phyloP scores from a whole-genome alignment of 2,113 vertebrate genomes.

The Rhombomys opimus region DNA sequence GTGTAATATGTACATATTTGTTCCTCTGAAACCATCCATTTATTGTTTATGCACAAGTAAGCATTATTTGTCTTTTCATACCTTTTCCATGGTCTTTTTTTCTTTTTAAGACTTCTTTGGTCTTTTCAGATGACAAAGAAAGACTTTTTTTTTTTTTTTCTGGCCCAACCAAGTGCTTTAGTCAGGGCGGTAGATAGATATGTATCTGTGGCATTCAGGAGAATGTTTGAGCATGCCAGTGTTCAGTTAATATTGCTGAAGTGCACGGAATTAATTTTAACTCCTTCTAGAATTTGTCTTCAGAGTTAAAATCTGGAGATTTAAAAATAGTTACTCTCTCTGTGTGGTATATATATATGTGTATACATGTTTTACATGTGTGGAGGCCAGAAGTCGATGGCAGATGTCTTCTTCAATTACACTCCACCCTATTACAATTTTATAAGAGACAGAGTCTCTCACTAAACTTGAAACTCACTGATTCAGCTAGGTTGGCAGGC shows the following conservation, averaged over 20 bases:
- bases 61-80: background rate
- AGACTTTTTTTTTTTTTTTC: background rate
- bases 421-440: background rate
- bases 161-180: background rate
- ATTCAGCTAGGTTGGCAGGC: background rate
- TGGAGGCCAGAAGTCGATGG: background rate
- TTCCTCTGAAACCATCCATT: background rate
- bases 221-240: background rate
- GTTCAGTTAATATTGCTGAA: slow-evolving; percentile 2
- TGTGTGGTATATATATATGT: background rate
- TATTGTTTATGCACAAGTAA: slow-evolving; percentile 15
- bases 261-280: slow-evolving; percentile 31
- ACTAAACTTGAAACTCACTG: background rate
- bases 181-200: background rate
- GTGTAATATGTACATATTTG: background rate
- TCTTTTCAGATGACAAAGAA: background rate
- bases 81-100: background rate
- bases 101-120: background rate
- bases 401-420: background rate
- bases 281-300: background rate
- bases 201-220: background rate
- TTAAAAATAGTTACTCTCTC: background rate
- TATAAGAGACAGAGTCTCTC: background rate
- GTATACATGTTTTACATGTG: background rate
- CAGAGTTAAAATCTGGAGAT: background rate